A percentile compares a stretch with the other conserved stretches of the same genome.
phyloP scores from a whole-genome alignment of 2,113 vertebrate genomes.

The Pollimyrus isidori region DNA sequence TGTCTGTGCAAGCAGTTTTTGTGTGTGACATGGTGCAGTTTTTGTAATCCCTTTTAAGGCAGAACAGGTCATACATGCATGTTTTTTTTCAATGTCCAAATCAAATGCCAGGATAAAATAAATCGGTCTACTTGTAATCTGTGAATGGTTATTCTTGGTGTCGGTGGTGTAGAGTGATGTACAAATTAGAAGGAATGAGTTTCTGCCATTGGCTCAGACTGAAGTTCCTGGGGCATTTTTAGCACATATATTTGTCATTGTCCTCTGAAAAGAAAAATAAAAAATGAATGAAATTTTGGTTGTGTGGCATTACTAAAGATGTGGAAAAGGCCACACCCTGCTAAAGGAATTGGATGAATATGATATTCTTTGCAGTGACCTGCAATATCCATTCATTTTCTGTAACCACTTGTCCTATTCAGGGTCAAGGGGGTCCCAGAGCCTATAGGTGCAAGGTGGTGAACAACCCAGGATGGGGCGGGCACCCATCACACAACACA shows the following conservation, averaged over 20 bases:
- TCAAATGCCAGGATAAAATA: background rate
- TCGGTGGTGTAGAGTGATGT: background rate
- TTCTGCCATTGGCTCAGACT: background rate
- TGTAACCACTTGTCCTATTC: no score
- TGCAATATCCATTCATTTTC: background rate
- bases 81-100: background rate
- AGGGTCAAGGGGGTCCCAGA: no score
- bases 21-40: background rate
- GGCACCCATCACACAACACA: no score
- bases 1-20: background rate
- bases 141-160: background rate
- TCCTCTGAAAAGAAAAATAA: slow-evolving; percentile 2
- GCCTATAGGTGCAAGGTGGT: no score
- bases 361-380: background rate
- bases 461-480: no score
- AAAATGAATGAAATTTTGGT: background rate
- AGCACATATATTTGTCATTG: background rate
- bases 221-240: background rate
- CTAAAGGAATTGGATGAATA: background rate
- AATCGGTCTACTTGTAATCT: background rate
- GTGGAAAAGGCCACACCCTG: background rate
- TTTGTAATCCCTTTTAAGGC: background rate
- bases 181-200: background rate
- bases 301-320: background rate
- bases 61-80: background rate